phyloP scores from a whole-genome alignment of 2,113 vertebrate species.

The Aramus guarauna region DNA sequence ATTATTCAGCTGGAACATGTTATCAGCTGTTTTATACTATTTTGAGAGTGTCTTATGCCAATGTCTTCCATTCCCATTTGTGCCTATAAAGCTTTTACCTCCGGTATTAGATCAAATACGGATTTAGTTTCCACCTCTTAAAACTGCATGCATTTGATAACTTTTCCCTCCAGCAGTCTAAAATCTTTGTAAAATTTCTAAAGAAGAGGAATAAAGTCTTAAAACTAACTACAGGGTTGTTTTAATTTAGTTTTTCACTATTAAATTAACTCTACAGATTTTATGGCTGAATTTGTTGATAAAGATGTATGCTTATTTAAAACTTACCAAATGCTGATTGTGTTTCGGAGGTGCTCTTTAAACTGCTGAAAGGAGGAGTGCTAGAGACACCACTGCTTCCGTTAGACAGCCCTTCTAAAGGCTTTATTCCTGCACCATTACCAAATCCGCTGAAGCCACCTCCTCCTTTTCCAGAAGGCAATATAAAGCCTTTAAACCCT shows the following conservation, averaged over 20 bases:
- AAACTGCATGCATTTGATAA: background rate
- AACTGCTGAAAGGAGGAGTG: constrained; percentile 59
- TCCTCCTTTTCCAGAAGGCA: constrained; percentile 63
- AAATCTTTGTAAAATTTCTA: too few species aligned
- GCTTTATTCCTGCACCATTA: constrained; percentile 76
- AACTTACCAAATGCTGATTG: constrained; percentile 78
- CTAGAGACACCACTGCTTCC: constrained; percentile 71
- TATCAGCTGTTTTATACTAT: background rate
- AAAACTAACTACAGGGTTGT: background rate
- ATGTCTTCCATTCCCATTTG: background rate
- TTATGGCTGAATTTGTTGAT: background rate
- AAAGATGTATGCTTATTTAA: background rate
- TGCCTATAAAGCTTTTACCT: background rate
- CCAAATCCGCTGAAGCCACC: constrained; percentile 80
- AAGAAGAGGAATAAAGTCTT: background rate
- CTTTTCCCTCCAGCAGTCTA: background rate
- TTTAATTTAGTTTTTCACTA: background rate
- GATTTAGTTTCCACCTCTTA: background rate
- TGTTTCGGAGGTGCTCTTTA: constrained; percentile 55
- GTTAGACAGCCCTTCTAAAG: constrained; percentile 80
- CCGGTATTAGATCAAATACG: background rate
- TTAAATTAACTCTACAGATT: background rate
- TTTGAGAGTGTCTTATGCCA: background rate
- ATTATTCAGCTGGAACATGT: background rate
- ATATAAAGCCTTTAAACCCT: constrained; percentile 86